phyloP scores from a whole-genome alignment of 2,797 vertebrate species.

The Sparus aurata region DNA sequence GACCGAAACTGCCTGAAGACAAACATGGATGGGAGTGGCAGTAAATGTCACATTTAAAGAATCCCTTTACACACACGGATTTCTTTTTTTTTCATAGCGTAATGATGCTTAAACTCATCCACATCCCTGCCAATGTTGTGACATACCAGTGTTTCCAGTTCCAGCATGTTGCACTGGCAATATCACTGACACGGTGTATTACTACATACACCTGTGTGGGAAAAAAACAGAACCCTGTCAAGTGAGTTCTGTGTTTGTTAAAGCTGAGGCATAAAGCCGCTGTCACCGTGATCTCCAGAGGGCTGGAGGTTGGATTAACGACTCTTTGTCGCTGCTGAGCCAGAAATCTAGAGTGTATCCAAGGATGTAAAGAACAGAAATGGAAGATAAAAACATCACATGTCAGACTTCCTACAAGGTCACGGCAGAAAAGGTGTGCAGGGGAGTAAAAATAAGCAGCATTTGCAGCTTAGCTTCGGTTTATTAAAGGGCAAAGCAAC shows the following conservation, averaged over 20 bases:
- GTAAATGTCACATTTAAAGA: conserved; percentile 59
- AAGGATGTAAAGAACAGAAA: conserved; percentile 45
- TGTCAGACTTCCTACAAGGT: conserved; percentile 40
- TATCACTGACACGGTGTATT: conserved; percentile 16
- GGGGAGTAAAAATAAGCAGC: not conserved
- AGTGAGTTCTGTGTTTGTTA: conserved; percentile 63
- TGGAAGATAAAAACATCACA: conserved; percentile 30
- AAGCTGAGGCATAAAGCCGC: conserved; percentile 61
- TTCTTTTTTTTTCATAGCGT: conserved; percentile 13
- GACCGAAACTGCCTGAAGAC: conserved; percentile 68
- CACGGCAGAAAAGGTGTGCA: conserved; percentile 21
- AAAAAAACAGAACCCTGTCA: conserved; percentile 45
- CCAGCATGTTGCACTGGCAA: conserved; percentile 61
- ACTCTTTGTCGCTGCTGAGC: conserved; percentile 38
- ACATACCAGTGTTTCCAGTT: conserved; percentile 74
- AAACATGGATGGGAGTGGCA: conserved; percentile 62
- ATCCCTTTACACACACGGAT: conserved; percentile 28
- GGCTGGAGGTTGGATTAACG: conserved; percentile 54
- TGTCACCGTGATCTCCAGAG: conserved; percentile 51
- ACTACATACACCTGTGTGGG: conserved; percentile 54
- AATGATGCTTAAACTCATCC: conserved; percentile 25
- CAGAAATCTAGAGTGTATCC: conserved; percentile 43
- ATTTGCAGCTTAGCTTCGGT: not conserved
- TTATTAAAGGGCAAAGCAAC: conserved; percentile 7
- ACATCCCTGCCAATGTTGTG: conserved; percentile 49